Evolutionary conservation across 2,113 vertebrate species (phyloP).

Genomic region (Rhinolophus sinicus): DNA sequence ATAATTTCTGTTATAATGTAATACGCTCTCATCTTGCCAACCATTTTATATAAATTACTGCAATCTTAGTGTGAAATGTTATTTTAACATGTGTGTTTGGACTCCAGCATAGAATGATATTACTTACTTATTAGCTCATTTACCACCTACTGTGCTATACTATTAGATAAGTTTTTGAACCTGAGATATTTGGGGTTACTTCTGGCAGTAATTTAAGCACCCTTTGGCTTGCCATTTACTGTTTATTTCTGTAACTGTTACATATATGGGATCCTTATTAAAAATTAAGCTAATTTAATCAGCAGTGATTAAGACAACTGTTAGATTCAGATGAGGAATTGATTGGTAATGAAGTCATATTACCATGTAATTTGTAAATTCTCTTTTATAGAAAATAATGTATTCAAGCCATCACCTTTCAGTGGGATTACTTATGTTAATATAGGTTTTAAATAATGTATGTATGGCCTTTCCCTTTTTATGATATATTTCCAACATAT

Average conservation of each 20-base stretch:
- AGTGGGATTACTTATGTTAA: not conserved
- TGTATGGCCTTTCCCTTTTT: not conserved
- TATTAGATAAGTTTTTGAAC: slow-evolving; percentile 84
- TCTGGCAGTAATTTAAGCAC: slow-evolving; percentile 68
- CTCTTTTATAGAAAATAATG: not conserved
- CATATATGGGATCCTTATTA: not conserved
- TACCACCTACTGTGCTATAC: slow-evolving; percentile 83
- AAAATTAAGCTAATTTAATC: slow-evolving; percentile 56
- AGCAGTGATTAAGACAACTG: slow-evolving; percentile 26
- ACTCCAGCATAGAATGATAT: slow-evolving; percentile 86
- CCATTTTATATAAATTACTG: slow-evolving; percentile 78
- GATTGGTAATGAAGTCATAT: slow-evolving; percentile 7
- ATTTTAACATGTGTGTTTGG: slow-evolving; percentile 83
- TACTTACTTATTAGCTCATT: slow-evolving; percentile 87
- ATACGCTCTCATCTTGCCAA: slow-evolving; percentile 60
- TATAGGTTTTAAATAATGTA: not conserved
- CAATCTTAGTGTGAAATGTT: slow-evolving; percentile 81
- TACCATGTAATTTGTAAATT: slow-evolving; percentile 11
- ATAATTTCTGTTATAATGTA: slow-evolving; percentile 68
- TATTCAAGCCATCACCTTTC: not conserved
- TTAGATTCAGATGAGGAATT: not conserved
- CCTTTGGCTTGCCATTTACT: slow-evolving; percentile 43
- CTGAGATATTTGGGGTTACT: slow-evolving; percentile 61
- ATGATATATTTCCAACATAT: not conserved
- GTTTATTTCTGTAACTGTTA: slow-evolving; percentile 38